Conservation (phyloP, 1,140 invertebrate genomes). For the Antheraea pernyi region DNA sequence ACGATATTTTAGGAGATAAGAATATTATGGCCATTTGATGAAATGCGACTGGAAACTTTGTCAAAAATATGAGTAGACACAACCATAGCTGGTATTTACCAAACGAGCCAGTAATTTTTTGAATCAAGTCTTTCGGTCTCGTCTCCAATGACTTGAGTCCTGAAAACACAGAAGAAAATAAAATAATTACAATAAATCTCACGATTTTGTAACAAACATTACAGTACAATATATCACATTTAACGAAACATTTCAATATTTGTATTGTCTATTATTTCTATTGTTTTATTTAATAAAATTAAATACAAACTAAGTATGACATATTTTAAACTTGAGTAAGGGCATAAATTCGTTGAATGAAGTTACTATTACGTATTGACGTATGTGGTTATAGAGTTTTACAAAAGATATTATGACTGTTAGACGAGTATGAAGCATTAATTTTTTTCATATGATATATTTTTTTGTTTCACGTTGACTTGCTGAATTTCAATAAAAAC, state of each 20-base stretch:
- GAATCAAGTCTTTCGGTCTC: constrained; percentile 63
- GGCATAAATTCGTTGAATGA: not conserved
- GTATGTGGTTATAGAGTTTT: not conserved
- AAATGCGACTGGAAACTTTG: constrained; percentile 86
- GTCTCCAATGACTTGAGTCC: constrained; percentile 20
- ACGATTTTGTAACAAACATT: not conserved
- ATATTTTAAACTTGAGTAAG: not conserved
- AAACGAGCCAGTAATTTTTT: constrained; percentile 82
- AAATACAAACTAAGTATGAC: not conserved
- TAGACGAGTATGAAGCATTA: too few relatives aligned
- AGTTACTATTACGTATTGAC: not conserved
- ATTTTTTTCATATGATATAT: too few relatives aligned
- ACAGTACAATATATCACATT: not conserved
- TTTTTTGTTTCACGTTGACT: too few relatives aligned
- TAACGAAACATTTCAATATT: too few relatives aligned
- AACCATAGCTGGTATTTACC: constrained; percentile 85
- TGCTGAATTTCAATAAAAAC: too few relatives aligned
- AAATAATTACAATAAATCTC: too few relatives aligned
- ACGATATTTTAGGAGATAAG: constrained; percentile 79
- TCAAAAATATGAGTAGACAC: constrained; percentile 82
- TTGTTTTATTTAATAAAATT: too few relatives aligned
- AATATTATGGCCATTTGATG: constrained; percentile 85
- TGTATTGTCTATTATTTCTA: too few relatives aligned
- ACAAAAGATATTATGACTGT: too few relatives aligned
- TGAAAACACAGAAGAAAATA: constrained; percentile 29